A percentile compares a stretch with the other conserved stretches of the same genome.
Evolutionary conservation across 2,888 invertebrate species (phyloP).

Genomic region (Pilophorus perplexus): DNA sequence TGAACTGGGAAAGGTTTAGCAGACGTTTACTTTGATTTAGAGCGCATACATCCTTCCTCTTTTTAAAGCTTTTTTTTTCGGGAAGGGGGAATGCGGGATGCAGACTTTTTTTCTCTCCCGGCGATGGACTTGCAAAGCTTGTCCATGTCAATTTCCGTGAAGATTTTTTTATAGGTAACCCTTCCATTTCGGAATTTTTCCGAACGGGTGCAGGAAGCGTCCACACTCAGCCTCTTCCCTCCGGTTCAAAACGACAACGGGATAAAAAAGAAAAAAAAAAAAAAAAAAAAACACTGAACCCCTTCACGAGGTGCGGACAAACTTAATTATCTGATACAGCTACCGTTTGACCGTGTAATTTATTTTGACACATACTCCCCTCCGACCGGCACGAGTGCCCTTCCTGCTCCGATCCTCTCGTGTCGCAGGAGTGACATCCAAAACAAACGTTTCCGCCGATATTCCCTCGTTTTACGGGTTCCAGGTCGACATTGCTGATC

Average conservation of each 20-base stretch:
- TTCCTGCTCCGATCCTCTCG: background rate
- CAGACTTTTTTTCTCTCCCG: background rate
- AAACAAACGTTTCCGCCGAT: constrained; percentile 35
- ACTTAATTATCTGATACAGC: constrained; percentile 43
- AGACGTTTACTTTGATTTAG: constrained; percentile 38
- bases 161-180: background rate
- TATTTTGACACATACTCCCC: constrained; percentile 29
- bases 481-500: too few relatives aligned
- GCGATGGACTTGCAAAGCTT: background rate
- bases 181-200: background rate
- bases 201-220: background rate
- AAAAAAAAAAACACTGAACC: constrained; percentile 5
- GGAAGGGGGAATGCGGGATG: background rate
- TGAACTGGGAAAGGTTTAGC: background rate
- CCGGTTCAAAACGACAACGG: constrained; percentile 16
- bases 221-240: background rate
- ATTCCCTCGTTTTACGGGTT: too few relatives aligned
- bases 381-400: background rate
- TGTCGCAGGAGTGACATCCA: too few relatives aligned
- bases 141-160: constrained; percentile 34
- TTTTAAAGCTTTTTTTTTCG: too few relatives aligned
- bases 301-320: constrained; percentile 20
- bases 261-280: too few relatives aligned
- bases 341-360: constrained; percentile 39
- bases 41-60: constrained; percentile 33